Percentiles rank a stretch among this genome's conserved stretches.
phyloP scores from a whole-genome alignment of 2,113 vertebrate species.

The Bombycilla garrulus region DNA sequence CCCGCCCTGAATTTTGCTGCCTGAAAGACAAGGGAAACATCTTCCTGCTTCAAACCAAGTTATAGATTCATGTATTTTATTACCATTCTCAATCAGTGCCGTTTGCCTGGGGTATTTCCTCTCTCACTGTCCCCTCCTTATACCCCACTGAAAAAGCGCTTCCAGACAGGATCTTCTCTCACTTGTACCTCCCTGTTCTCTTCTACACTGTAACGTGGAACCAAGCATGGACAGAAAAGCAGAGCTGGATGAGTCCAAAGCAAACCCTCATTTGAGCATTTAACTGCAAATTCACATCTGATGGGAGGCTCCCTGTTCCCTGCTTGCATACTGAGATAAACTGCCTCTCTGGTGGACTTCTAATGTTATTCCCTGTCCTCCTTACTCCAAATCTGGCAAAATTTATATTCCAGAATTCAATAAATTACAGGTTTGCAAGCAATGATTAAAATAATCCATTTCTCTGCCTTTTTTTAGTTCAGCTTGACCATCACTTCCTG shows the following conservation, averaged over 20 bases:
- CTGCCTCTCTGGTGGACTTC: background rate
- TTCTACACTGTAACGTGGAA: rapidly evolving
- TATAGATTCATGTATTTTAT: background rate
- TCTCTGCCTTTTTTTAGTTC: background rate
- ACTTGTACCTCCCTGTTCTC: background rate
- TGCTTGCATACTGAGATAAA: background rate
- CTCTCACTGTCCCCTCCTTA: background rate
- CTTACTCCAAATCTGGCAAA: background rate
- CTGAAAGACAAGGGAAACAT: background rate
- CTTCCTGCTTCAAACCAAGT: background rate
- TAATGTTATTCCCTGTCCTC: background rate
- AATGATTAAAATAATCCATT: background rate
- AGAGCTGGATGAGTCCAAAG: background rate
- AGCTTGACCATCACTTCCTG: background rate
- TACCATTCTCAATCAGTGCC: too few relatives aligned
- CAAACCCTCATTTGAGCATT: background rate
- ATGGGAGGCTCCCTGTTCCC: background rate
- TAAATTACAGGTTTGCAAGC: background rate
- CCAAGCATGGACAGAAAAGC: background rate
- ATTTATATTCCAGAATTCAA: background rate
- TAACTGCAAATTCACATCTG: background rate
- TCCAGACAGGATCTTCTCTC: background rate
- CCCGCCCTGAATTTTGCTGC: background rate
- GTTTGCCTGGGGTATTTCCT: background rate
- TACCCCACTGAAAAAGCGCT: background rate